A percentile compares a stretch with the other conserved stretches of the same genome.
Evolutionary conservation across 2,797 vertebrate genomes (phyloP).

Genomic region (Sphenodon punctatus): DNA sequence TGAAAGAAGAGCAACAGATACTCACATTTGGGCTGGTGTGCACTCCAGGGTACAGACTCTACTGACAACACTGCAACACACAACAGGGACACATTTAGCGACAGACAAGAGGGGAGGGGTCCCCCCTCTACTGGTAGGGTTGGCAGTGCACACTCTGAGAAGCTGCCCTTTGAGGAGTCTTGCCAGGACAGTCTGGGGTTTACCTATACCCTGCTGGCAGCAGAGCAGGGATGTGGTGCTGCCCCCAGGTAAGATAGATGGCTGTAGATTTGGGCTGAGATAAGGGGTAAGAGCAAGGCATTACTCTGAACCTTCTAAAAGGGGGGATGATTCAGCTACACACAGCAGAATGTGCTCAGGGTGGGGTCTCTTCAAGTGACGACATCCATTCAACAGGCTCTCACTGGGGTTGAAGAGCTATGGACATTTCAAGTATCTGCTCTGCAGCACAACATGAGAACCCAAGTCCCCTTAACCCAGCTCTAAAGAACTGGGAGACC

Average conservation of each 20-base stretch:
- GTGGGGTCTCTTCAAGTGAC: not conserved
- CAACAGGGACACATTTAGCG: constrained; percentile 48
- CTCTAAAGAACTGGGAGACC: not conserved
- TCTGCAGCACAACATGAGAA: not conserved
- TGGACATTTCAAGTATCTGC: not conserved
- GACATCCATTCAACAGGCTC: accelerated
- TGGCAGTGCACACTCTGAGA: no score
- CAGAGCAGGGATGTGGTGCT: not conserved
- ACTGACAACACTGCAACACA: constrained; percentile 73
- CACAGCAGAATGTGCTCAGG: no score
- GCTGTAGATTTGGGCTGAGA: not conserved
- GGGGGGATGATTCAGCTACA: no score
- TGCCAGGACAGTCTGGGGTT: not conserved
- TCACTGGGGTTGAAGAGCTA: accelerated
- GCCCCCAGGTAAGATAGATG: not conserved
- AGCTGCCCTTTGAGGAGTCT: not conserved
- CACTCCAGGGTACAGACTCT: constrained; percentile 70
- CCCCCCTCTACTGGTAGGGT: accelerated
- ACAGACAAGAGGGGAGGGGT: not conserved
- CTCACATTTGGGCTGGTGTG: constrained; percentile 75
- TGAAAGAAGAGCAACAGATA: constrained; percentile 42
- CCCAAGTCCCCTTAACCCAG: not conserved
- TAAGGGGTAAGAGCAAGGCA: no score
- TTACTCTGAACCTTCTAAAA: no score
- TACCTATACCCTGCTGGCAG: no score